A percentile compares a stretch with the other conserved stretches of the same genome.
These are phyloP conservation scores for Arenicola marina DNA, from an alignment of 2,888 invertebrate genomes.

Conservation along the genomic window DNA sequence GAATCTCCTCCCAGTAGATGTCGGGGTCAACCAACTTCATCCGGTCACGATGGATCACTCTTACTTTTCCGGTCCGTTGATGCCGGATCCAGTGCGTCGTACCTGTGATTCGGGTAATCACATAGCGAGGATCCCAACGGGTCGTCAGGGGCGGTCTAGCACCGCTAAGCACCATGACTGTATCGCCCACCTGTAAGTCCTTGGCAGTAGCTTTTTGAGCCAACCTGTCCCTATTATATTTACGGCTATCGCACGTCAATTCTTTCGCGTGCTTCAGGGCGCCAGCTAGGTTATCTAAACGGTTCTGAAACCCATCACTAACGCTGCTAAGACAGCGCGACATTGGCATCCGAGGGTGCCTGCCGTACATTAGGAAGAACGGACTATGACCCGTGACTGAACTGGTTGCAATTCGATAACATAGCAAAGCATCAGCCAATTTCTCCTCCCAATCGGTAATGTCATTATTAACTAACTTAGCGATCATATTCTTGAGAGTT, in stretches of 20 bases:
- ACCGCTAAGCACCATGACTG: background rate
- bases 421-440: background rate
- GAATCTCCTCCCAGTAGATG: slow-evolving; percentile 1
- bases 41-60: background rate
- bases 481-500: background rate
- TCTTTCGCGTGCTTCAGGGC: background rate
- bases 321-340: background rate
- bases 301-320: background rate
- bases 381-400: background rate
- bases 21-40: slow-evolving; percentile 3
- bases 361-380: slow-evolving; percentile 2
- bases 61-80: background rate
- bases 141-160: background rate
- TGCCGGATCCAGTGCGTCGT: background rate
- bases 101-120: background rate
- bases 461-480: background rate
- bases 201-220: background rate
- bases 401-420: background rate
- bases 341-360: background rate
- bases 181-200: background rate
- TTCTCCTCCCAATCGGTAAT: background rate
- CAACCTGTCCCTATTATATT: background rate
- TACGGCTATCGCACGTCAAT: background rate
- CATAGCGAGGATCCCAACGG: slow-evolving; percentile 2
- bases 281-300: background rate